phyloP scores from a whole-genome alignment of 2,797 vertebrate species.

The Mormyrops boulengeri region DNA sequence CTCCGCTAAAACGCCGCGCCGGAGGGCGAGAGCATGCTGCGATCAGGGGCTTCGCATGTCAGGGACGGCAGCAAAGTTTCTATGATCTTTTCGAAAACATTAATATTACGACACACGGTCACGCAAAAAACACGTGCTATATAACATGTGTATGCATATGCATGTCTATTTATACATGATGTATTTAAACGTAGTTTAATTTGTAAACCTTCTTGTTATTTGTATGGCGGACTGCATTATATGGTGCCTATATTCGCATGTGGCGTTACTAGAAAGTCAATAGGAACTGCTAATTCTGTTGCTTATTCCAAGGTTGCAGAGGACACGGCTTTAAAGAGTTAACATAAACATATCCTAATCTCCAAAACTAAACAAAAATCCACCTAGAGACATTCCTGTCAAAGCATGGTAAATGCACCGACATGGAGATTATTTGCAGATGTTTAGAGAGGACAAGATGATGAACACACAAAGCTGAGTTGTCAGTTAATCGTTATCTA shows the following conservation, averaged over 20 bases:
- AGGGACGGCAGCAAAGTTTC: not conserved
- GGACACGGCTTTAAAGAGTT: conserved; percentile 4
- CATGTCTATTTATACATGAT: not conserved
- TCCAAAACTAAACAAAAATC: conserved; percentile 20
- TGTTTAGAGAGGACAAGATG: conserved; percentile 11
- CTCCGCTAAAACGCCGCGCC: not conserved
- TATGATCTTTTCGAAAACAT: not conserved
- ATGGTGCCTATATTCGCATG: not conserved
- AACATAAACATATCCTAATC: conserved; percentile 14
- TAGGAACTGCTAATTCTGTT: not conserved
- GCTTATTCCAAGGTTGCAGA: not conserved
- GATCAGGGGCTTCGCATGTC: not conserved
- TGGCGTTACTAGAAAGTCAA: not conserved
- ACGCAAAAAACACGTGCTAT: not conserved
- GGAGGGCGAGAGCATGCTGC: not conserved
- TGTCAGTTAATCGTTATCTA: conserved; percentile 19
- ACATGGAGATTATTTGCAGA: conserved; percentile 25
- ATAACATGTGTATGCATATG: too few species aligned
- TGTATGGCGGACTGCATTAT: not conserved
- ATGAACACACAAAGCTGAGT: conserved; percentile 11
- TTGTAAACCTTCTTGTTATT: not conserved
- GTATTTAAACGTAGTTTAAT: not conserved
- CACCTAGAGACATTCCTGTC: conserved; percentile 13
- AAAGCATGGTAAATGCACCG: conserved; percentile 14
- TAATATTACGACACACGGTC: not conserved